Percentiles rank a stretch among this genome's conserved stretches.
Conservation (phyloP, 1,140 invertebrate species). For the Aleiodes sp. region DNA sequence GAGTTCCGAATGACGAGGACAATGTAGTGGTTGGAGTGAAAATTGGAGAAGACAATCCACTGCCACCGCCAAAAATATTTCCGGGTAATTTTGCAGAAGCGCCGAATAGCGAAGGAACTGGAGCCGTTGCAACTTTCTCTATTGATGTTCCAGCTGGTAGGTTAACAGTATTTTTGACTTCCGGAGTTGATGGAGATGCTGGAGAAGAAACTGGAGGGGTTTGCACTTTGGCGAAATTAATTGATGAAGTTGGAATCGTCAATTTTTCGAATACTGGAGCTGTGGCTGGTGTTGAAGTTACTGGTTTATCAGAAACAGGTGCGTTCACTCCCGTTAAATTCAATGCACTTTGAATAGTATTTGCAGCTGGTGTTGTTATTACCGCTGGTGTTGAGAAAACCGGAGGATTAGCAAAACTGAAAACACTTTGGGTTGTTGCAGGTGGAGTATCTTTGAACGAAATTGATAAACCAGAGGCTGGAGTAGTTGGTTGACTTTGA, state of each 20-base stretch:
- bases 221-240: slow-evolving; percentile 35
- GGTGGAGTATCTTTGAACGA: slow-evolving; percentile 18
- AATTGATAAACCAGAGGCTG: background rate
- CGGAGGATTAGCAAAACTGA: slow-evolving; percentile 12
- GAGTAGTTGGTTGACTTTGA: background rate
- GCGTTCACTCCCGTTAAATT: slow-evolving; percentile 20
- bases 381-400: background rate
- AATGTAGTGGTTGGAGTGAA: slow-evolving; percentile 30
- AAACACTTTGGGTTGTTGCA: slow-evolving; percentile 15
- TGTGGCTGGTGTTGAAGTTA: background rate
- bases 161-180: slow-evolving; percentile 25
- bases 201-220: background rate
- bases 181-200: slow-evolving; percentile 10
- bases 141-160: slow-evolving; percentile 21
- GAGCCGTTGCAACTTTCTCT: slow-evolving; percentile 22
- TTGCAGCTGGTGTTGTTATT: background rate
- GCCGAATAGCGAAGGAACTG: slow-evolving; percentile 21
- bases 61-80: slow-evolving; percentile 25
- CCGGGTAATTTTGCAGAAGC: background rate
- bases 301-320: slow-evolving; percentile 13
- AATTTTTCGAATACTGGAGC: slow-evolving; percentile 8
- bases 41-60: slow-evolving; percentile 29
- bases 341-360: background rate
- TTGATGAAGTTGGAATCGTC: slow-evolving; percentile 30
- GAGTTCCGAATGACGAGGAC: background rate